These are phyloP conservation scores for Percopsis omiscomaycus DNA, from an alignment of 2,797 vertebrate genomes.

Conservation along the genomic window DNA sequence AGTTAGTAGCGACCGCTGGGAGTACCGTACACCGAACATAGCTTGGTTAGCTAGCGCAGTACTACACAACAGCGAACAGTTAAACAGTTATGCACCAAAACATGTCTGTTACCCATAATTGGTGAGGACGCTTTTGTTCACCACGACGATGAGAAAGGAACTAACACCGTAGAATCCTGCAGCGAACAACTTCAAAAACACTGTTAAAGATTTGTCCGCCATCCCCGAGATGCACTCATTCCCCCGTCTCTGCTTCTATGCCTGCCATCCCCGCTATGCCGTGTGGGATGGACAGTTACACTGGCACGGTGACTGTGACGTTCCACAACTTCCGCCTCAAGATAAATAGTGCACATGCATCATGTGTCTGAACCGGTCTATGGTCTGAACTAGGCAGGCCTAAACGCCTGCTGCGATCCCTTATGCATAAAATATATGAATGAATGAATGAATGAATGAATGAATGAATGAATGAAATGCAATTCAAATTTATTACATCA, in stretches of 20 bases:
- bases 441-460: no score
- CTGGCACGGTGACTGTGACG: conserved; percentile 65
- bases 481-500: conserved; percentile 2
- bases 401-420: not conserved
- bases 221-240: conserved; percentile 80
- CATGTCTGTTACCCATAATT: conserved; percentile 83
- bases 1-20: conserved; percentile 19
- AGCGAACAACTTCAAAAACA: conserved; percentile 85
- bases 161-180: conserved; percentile 91
- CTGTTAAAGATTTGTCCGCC: conserved; percentile 85
- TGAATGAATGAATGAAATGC: not conserved
- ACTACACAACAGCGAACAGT: conserved; percentile 4
- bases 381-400: no score
- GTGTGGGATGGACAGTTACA: conserved; percentile 13
- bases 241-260: conserved; percentile 44
- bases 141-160: conserved; percentile 92
- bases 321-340: conserved; percentile 75
- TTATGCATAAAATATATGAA: no score
- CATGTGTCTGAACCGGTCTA: not conserved
- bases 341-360: not conserved
- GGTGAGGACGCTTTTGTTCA: conserved; percentile 94
- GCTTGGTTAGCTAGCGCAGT: conserved; percentile 23
- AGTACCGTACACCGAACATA: conserved; percentile 5
- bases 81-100: not conserved
- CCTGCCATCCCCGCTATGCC: conserved; percentile 45